These are phyloP conservation scores for Campopleginae sp. DNA, from an alignment of 2,888 invertebrate genomes.

Conservation along the genomic window DNA sequence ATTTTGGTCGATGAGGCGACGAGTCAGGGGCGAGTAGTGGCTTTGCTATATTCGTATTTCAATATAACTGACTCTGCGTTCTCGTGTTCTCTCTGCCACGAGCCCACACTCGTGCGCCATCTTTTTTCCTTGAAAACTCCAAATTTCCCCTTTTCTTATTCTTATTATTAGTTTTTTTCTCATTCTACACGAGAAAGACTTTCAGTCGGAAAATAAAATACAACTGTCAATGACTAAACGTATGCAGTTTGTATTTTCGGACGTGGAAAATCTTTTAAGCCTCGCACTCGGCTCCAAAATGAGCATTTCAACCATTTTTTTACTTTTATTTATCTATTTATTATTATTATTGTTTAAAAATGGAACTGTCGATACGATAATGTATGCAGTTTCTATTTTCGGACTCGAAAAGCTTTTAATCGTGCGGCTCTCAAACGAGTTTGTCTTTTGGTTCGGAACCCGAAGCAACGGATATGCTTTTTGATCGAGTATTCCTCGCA, in stretches of 20 bases:
- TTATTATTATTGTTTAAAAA: no score
- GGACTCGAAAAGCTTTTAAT: conserved; percentile 4
- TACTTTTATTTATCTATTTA: no score
- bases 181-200: no score
- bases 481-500: conserved; percentile 50
- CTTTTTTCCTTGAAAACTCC: background rate
- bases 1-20: conserved; percentile 67
- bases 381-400: background rate
- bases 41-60: conserved; percentile 45
- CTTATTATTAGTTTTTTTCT: background rate
- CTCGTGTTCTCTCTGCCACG: background rate
- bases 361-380: conserved; percentile 12
- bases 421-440: background rate
- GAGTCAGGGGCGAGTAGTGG: conserved; percentile 21
- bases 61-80: conserved; percentile 3
- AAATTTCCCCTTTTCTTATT: background rate
- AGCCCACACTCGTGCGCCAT: conserved; percentile 13
- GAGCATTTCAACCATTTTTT: no score
- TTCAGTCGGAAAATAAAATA: no score
- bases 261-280: conserved; percentile 1
- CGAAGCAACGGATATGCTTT: conserved; percentile 2
- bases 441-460: conserved; percentile 15
- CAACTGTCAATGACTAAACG: background rate
- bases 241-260: background rate
- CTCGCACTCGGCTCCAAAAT: background rate